Conservation (phyloP, 2,888 invertebrate species). For the Diarsia brunnea region DNA sequence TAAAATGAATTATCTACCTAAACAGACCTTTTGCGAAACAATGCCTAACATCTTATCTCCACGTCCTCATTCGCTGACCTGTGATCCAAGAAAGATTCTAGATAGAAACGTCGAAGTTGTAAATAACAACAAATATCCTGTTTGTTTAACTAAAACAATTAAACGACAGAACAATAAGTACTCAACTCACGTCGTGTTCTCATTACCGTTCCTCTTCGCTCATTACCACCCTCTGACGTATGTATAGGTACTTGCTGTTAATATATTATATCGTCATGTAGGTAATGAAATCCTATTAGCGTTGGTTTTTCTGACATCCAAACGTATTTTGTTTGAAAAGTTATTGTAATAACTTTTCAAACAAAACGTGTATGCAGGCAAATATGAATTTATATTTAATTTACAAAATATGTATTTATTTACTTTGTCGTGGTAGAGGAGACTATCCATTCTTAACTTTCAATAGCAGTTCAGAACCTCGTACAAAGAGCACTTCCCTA, state of each 20-base stretch:
- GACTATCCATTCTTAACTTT: not conserved
- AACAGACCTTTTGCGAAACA: too few species aligned
- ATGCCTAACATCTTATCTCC: not conserved
- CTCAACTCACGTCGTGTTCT: slow-evolving; percentile 12
- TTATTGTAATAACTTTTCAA: too few species aligned
- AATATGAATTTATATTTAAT: not conserved
- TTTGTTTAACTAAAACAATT: not conserved
- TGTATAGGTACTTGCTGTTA: not conserved
- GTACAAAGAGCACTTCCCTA: not conserved
- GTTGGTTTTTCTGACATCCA: not conserved
- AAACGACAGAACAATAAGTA: not conserved
- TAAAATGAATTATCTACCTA: not conserved
- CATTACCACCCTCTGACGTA: slow-evolving; percentile 41
- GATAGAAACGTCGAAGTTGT: not conserved
- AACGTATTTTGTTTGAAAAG: too few species aligned
- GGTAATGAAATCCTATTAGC: not conserved
- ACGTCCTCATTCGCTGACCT: not conserved
- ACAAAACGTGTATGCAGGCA: not conserved
- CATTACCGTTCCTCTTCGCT: slow-evolving; percentile 21
- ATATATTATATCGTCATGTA: not conserved
- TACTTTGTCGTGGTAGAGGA: not conserved
- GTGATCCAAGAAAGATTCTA: not conserved
- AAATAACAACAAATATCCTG: not conserved
- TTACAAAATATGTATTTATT: not conserved
- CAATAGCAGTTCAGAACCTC: not conserved